phyloP scores from a whole-genome alignment of 2,113 vertebrate species.

The Arizona elegans region DNA sequence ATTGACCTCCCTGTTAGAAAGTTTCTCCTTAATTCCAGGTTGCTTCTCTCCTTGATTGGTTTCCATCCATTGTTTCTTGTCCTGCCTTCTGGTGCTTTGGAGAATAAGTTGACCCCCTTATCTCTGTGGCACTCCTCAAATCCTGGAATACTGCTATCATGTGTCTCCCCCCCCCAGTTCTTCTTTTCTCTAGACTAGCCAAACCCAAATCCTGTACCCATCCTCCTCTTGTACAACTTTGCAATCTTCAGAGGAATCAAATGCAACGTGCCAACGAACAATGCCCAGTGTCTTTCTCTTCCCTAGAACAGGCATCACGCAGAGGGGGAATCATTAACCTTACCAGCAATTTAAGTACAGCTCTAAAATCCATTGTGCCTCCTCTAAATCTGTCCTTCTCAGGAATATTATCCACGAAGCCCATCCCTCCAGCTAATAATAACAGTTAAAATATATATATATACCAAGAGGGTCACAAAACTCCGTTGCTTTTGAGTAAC shows the following conservation, averaged over 20 bases:
- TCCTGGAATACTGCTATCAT: too few relatives aligned
- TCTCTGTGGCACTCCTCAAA: too few relatives aligned
- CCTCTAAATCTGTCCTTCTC: neutral
- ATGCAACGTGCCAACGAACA: neutral
- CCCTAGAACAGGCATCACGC: neutral
- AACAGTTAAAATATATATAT: neutral
- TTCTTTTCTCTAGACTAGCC: too few relatives aligned
- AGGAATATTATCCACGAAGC: neutral
- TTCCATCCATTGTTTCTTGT: too few relatives aligned
- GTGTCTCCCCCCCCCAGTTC: too few relatives aligned
- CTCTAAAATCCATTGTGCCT: neutral
- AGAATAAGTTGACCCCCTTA: too few relatives aligned
- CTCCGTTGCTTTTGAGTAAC: neutral
- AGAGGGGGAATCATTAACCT: neutral
- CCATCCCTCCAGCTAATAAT: neutral
- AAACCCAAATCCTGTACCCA: too few relatives aligned
- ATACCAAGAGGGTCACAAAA: neutral
- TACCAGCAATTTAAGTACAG: neutral
- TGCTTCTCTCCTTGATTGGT: too few relatives aligned
- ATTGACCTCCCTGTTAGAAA: too few relatives aligned
- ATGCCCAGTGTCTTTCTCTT: neutral
- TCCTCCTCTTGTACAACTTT: neutral
- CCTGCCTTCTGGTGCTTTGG: too few relatives aligned
- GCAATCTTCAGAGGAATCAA: neutral
- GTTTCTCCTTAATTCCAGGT: too few relatives aligned